phyloP scores from a whole-genome alignment of 2,888 invertebrate species.

The Mongoloraphidia duomilia region DNA sequence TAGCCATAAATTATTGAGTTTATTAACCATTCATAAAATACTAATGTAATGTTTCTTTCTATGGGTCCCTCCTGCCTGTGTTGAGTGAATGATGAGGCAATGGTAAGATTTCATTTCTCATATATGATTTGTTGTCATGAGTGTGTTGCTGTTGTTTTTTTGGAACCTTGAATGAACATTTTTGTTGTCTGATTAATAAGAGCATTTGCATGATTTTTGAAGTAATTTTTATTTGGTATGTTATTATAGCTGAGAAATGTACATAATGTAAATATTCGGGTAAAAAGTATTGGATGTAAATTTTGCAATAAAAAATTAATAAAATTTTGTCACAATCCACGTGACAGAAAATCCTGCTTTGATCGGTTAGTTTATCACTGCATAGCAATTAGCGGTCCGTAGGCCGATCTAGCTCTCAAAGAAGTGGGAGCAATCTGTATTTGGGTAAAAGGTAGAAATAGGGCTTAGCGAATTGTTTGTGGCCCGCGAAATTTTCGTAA shows the following conservation, averaged over 20 bases:
- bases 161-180: background rate
- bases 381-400: too few relatives aligned
- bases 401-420: too few relatives aligned
- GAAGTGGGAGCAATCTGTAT: too few relatives aligned
- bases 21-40: conserved; percentile 10
- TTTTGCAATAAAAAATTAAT: too few relatives aligned
- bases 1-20: conserved; percentile 7
- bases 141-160: background rate
- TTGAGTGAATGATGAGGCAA: conserved; percentile 58
- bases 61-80: conserved; percentile 69
- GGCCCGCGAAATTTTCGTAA: too few relatives aligned
- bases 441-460: too few relatives aligned
- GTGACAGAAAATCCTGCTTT: too few relatives aligned
- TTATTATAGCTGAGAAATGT: background rate
- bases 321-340: too few relatives aligned
- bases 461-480: too few relatives aligned
- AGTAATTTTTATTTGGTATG: conserved; percentile 1
- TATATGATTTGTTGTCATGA: background rate
- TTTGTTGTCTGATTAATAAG: background rate
- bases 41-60: conserved; percentile 29
- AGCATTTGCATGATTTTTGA: conserved; percentile 6
- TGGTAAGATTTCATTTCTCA: conserved; percentile 24
- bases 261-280: too few relatives aligned
- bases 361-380: too few relatives aligned
- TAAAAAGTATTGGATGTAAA: too few relatives aligned